Conservation (phyloP, 2,888 invertebrate species). For the Blastobasis lacticolella region DNA sequence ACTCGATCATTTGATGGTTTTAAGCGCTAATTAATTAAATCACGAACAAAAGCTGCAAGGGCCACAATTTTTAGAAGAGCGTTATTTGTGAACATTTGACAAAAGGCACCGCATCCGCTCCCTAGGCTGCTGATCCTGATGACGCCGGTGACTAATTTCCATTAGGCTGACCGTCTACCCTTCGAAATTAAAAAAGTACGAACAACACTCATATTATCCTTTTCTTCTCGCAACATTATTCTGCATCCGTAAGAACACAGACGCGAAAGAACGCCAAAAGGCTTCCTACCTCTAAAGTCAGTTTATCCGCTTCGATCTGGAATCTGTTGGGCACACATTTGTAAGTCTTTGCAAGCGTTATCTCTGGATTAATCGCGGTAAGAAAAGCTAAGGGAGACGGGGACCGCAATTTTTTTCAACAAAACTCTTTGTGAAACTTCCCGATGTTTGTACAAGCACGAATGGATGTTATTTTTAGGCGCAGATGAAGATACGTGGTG, state of each 20-base stretch:
- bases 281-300: conserved; percentile 46
- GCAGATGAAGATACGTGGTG: neutral
- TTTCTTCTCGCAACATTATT: neutral
- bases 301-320: conserved; percentile 67
- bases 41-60: no score
- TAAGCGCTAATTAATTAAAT: no score
- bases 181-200: no score
- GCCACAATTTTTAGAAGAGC: no score
- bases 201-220: no score
- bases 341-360: conserved; percentile 56
- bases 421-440: conserved; percentile 37
- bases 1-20: no score
- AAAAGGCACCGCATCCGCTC: no score
- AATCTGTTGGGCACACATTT: conserved; percentile 70
- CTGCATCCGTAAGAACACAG: conserved; percentile 1
- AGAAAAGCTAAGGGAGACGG: conserved; percentile 26
- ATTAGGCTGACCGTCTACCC: no score
- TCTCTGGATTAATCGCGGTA: conserved; percentile 45
- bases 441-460: conserved; percentile 29
- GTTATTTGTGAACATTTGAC: no score
- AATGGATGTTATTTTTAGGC: conserved; percentile 18
- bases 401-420: conserved; percentile 37
- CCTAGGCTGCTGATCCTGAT: no score
- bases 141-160: no score
- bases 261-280: neutral